Evolutionary conservation across 2,797 vertebrate genomes (phyloP).

Genomic region (Staurois parvus): DNA sequence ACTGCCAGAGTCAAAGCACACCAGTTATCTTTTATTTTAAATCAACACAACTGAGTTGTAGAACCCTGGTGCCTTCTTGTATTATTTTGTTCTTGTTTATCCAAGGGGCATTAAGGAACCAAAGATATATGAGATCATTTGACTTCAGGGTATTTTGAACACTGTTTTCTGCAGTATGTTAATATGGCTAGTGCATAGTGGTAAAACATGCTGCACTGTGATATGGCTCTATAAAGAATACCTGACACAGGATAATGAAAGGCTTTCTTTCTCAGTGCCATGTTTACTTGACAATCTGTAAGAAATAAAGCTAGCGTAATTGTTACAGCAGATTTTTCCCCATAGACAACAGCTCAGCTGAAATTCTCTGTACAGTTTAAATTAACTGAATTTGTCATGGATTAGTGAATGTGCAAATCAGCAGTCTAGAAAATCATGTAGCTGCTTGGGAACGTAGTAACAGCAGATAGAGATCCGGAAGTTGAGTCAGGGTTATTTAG

Average conservation of each 20-base stretch:
- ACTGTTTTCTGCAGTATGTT: neutral
- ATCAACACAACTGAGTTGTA: neutral
- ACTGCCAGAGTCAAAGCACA: neutral
- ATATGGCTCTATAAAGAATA: conserved; percentile 25
- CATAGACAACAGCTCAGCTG: conserved; percentile 44
- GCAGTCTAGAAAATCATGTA: conserved; percentile 49
- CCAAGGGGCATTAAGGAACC: neutral
- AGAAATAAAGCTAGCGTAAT: conserved; percentile 49
- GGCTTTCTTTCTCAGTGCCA: conserved; percentile 33
- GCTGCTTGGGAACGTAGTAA: conserved; percentile 36
- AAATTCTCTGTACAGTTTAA: conserved; percentile 53
- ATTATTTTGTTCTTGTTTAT: neutral
- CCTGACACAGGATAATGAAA: conserved; percentile 41
- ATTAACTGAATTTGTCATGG: conserved; percentile 54
- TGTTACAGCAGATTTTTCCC: conserved; percentile 52
- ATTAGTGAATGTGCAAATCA: conserved; percentile 55
- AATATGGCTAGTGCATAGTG: neutral
- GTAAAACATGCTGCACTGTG: neutral
- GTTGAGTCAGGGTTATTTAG: conserved; percentile 27
- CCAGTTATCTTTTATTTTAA: neutral
- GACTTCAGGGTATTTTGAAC: neutral
- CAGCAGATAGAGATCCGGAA: conserved; percentile 22
- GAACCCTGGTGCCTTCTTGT: neutral
- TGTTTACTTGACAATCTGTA: conserved; percentile 42
- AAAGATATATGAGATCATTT: neutral